Percentiles rank a stretch among this genome's conserved stretches.
Conservation (phyloP, 64 coral and sea anemone species). For the Pocillopora verrucosa region DNA sequence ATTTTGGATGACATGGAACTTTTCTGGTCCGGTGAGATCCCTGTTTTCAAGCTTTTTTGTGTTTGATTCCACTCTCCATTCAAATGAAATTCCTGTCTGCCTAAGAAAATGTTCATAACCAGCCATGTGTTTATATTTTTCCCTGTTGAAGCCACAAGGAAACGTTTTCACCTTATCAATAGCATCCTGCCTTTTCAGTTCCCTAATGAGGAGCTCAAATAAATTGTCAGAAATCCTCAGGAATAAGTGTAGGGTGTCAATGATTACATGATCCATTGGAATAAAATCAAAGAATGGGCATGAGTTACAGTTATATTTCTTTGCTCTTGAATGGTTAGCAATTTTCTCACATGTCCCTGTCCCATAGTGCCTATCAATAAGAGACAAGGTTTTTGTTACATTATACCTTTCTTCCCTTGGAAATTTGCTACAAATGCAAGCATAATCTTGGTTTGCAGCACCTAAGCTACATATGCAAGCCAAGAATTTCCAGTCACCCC, state of each 20-base stretch:
- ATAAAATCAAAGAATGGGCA: slow-evolving; percentile 38
- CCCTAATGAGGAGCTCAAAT: slow-evolving; percentile 40
- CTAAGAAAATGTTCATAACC: slow-evolving; percentile 16
- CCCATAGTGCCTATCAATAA: slow-evolving; percentile 3
- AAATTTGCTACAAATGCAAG: slow-evolving; percentile 26
- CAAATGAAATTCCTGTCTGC: slow-evolving; percentile 20
- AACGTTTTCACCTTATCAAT: slow-evolving; percentile 35
- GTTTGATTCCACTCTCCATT: slow-evolving; percentile 23
- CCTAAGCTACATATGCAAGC: slow-evolving; percentile 53
- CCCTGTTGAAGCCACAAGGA: slow-evolving; percentile 8
- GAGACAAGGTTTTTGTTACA: slow-evolving; percentile 28
- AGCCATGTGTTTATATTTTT: slow-evolving; percentile 21
- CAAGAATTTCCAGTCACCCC: slow-evolving; percentile 45
- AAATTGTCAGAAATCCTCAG: slow-evolving; percentile 59
- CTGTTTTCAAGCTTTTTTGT: slow-evolving; percentile 23
- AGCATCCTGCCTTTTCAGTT: slow-evolving; percentile 24
- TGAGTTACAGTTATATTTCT: slow-evolving; percentile 20
- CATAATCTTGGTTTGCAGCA: slow-evolving; percentile 51
- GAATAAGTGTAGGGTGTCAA: slow-evolving; percentile 17
- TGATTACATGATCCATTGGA: slow-evolving; percentile 51
- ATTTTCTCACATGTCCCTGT: slow-evolving; percentile 18
- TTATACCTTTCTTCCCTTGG: slow-evolving; percentile 4
- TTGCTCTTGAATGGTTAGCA: slow-evolving; percentile 15
- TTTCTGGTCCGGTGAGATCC: slow-evolving; percentile 46
- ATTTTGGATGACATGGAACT: slow-evolving; percentile 14